Percentiles rank a stretch among this genome's conserved stretches.
These are phyloP conservation scores for Lithodes maja DNA, from an alignment of 2,888 invertebrate genomes.

Conservation along the genomic window DNA sequence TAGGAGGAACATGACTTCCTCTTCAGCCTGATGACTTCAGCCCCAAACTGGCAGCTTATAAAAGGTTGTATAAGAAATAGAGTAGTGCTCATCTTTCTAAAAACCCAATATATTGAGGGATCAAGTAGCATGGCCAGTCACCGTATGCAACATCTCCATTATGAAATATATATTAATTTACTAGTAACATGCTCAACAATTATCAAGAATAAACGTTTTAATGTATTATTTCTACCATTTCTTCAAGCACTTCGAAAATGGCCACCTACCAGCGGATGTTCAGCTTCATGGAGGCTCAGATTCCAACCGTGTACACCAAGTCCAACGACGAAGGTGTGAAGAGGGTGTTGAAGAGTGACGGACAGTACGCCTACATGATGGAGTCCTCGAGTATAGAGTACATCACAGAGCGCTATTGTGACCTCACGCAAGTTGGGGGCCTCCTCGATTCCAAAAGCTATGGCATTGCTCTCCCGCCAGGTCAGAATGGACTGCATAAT, in stretches of 20 bases:
- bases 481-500: conserved; percentile 77
- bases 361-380: conserved; percentile 95
- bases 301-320: conserved; percentile 89
- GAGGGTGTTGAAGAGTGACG: conserved; percentile 84
- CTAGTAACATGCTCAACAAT: too few relatives aligned
- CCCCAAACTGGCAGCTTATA: too few relatives aligned
- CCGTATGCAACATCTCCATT: too few relatives aligned
- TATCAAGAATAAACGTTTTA: too few relatives aligned
- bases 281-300: conserved; percentile 93
- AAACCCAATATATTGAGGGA: too few relatives aligned
- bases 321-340: conserved; percentile 94
- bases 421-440: conserved; percentile 84
- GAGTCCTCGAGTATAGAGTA: conserved; percentile 98
- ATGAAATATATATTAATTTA: too few relatives aligned
- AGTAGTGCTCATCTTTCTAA: too few relatives aligned
- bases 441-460: conserved; percentile 96
- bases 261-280: conserved; percentile 97
- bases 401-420: conserved; percentile 91
- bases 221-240: too few relatives aligned
- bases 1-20: too few relatives aligned
- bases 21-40: too few relatives aligned
- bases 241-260: conserved; percentile 87
- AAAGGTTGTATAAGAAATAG: too few relatives aligned
- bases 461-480: conserved; percentile 94
- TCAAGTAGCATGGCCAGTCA: too few relatives aligned